Evolutionary conservation across 1,140 invertebrate genomes (phyloP), one percentile per base, ranked within the genome.

Genomic region (Hylaeus volcanicus): DNA sequence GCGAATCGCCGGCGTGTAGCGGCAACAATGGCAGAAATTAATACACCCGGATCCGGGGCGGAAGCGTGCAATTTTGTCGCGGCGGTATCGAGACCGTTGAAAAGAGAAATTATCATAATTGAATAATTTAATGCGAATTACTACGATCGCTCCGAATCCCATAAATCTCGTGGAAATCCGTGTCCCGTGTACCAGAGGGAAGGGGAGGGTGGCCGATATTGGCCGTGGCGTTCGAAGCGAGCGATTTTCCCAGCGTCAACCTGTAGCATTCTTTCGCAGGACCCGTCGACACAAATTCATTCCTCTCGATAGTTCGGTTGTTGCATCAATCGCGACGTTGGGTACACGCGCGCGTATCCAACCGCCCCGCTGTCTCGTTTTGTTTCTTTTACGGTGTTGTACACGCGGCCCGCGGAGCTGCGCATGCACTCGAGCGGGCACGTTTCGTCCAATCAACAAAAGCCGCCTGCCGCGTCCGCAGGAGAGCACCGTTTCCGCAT

Each of bases 271-370:
- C 82, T 88, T 83, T 85, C 76, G 78, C 81, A 71, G 84, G 73
- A 81, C 81, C 26, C 82, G 79, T 71, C 85, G 79, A 86, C 79
- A 74, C 77, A 74, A 79, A 86, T 86, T 87, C 84, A 78, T 87
- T 81, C 82, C 79, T 88, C 87, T 86, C 83, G 78, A 82, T 88
- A 86, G 86, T 85, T 87, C 68, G 83, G 53, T 68, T 71, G 74
- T 82, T 82, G 83, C 84, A 83, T 87, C 86, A 87, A 86, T 86
- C 85, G 84, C 84, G 77, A 86, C 84, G 79, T 45, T n/a, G 11
- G 15, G 53, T 51, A 68, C 48, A 69, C 68, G 65, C 61, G 66
- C 60, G 37, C 70, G 81, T 60, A 11, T 15, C 41, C 43, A 26
- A n/a, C 39, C 37, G 15, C 48, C 12, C 51, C 74, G 60, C n/a